phyloP scores from a whole-genome alignment of 2,888 invertebrate species.

The Rotaria magnacalcarata region DNA sequence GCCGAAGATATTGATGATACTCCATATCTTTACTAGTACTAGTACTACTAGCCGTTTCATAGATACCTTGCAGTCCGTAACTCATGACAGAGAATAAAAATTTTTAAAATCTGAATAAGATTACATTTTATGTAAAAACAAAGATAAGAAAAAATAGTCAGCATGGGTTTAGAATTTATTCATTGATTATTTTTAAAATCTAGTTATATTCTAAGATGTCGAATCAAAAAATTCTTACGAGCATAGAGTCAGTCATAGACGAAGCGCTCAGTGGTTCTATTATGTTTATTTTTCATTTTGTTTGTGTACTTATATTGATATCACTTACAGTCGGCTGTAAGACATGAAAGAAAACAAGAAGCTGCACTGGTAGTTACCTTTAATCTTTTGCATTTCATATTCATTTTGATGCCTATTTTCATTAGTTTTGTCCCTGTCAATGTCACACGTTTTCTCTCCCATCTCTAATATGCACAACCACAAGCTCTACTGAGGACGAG shows the following conservation, averaged over 20 bases:
- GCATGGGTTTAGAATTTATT: too few species aligned
- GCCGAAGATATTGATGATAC: not conserved
- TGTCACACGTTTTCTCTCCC: not conserved
- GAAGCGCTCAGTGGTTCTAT: not conserved
- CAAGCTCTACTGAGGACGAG: not conserved
- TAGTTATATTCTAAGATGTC: not conserved
- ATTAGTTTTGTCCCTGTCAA: not conserved
- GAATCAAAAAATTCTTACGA: not conserved
- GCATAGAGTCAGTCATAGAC: too few species aligned
- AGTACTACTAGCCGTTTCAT: not conserved
- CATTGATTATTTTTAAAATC: too few species aligned
- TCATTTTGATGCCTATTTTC: not conserved
- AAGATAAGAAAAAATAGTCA: not conserved
- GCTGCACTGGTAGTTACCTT: not conserved
- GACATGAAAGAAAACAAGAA: not conserved
- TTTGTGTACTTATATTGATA: not conserved
- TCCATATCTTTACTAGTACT: not conserved
- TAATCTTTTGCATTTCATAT: not conserved
- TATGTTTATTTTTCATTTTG: too few species aligned
- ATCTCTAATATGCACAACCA: not conserved
- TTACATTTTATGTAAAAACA: not conserved
- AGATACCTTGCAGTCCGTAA: not conserved
- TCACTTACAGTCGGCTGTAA: not conserved
- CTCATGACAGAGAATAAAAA: not conserved
- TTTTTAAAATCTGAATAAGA: not conserved